Evolutionary conservation across 2,888 invertebrate genomes (phyloP).

Genomic region (Rhyacophila evoluta): DNA sequence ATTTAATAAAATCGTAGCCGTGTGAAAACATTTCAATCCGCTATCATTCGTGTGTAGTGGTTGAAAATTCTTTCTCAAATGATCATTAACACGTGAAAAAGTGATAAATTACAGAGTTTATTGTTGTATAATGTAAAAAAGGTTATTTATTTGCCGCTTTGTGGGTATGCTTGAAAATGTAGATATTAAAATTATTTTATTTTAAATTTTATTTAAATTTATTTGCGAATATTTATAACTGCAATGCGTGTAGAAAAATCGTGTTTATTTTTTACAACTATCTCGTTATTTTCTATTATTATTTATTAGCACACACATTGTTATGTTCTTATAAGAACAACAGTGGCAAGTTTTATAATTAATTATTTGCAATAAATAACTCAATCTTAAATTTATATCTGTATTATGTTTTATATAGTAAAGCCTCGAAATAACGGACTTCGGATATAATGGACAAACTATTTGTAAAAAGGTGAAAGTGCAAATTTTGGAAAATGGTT

Average conservation of each 20-base stretch:
- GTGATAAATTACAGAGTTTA: slow-evolving; percentile 42
- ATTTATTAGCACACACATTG: neutral
- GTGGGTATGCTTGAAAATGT: neutral
- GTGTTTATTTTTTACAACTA: neutral
- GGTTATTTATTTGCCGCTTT: slow-evolving; percentile 28
- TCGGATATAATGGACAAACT: too few species aligned
- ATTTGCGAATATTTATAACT: neutral
- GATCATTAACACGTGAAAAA: slow-evolving; percentile 40
- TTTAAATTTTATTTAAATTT: too few species aligned
- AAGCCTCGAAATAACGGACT: too few species aligned
- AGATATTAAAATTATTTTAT: neutral
- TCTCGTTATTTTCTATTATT: slow-evolving; percentile 2
- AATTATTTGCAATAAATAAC: neutral
- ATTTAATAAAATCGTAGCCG: neutral
- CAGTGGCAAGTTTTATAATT: neutral
- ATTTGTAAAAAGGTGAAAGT: too few species aligned
- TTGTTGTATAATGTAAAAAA: slow-evolving; percentile 39
- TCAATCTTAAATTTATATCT: too few species aligned
- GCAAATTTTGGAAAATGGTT: too few species aligned
- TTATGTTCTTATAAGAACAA: neutral
- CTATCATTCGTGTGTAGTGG: neutral
- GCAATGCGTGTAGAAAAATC: slow-evolving; percentile 1
- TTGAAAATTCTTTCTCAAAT: neutral
- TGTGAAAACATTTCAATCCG: neutral
- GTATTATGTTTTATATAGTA: too few species aligned